These are phyloP conservation scores for Terebella lapidaria DNA, from an alignment of 2,888 invertebrate species.

Conservation along the genomic window DNA sequence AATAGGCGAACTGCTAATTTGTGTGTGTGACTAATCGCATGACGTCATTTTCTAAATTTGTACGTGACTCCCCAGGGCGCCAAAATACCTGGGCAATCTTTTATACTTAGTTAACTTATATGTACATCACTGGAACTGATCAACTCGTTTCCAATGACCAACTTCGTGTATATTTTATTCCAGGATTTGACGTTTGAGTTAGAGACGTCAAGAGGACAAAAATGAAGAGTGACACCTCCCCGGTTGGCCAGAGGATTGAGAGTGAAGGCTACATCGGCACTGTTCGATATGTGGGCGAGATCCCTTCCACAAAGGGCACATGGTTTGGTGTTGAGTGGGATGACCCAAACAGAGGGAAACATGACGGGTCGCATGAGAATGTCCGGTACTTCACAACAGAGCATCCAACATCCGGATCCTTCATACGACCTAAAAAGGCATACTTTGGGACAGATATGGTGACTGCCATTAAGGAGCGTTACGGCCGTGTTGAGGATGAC, in stretches of 20 bases:
- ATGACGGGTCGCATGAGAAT: constrained; percentile 80
- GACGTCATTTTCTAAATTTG: no score
- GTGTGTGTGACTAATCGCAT: no score
- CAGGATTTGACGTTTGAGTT: no score
- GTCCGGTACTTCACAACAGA: constrained; percentile 67
- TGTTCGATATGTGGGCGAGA: constrained; percentile 72
- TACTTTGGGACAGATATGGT: constrained; percentile 68
- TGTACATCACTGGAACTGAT: no score
- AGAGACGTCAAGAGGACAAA: no score
- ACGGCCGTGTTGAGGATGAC: constrained; percentile 54
- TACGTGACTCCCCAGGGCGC: no score
- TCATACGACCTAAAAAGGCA: constrained; percentile 78
- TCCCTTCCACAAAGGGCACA: constrained; percentile 60
- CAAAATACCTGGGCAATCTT: no score
- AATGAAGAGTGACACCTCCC: no score
- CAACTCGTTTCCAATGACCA: no score
- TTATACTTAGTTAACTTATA: no score
- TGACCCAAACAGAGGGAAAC: constrained; percentile 79
- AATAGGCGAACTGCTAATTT: no score
- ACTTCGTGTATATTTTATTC: no score
- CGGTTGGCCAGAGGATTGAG: constrained; percentile 14
- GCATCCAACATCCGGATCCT: constrained; percentile 76
- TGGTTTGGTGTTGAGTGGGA: constrained; percentile 99
- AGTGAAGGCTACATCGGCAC: constrained; percentile 44
- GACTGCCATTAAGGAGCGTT: constrained; percentile 69